Conservation (phyloP, 2,797 vertebrate genomes). For the Anableps anableps region DNA sequence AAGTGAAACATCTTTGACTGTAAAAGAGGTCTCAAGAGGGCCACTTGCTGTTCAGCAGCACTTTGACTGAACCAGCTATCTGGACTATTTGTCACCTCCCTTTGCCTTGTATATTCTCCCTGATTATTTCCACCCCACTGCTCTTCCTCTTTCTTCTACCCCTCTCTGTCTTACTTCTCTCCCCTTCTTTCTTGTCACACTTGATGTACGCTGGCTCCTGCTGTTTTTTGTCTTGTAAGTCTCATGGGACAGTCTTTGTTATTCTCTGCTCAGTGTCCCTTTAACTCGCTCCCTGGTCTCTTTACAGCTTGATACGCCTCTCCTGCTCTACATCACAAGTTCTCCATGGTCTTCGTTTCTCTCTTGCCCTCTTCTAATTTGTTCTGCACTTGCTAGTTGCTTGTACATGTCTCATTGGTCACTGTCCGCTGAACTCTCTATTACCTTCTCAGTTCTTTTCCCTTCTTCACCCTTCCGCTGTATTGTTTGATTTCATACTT, state of each 20-base stretch:
- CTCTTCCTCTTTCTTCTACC: conserved; percentile 3
- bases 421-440: conserved; percentile 65
- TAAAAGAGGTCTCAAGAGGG: conserved; percentile 27
- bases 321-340: conserved; percentile 41
- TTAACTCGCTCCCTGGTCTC: conserved; percentile 9
- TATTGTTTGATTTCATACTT: conserved; percentile 69
- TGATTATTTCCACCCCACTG: conserved; percentile 37
- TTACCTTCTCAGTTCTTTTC: conserved; percentile 38
- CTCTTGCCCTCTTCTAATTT: conserved; percentile 57
- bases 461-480: conserved; percentile 11
- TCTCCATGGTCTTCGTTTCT: conserved; percentile 48
- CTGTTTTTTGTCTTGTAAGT: conserved; percentile 50
- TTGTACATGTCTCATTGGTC: conserved; percentile 64
- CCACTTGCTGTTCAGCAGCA: conserved; percentile 33
- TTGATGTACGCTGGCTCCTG: conserved; percentile 18
- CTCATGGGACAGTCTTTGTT: conserved; percentile 43
- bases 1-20: conserved; percentile 40
- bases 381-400: conserved; percentile 61
- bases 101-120: conserved; percentile 40
- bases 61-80: conserved; percentile 41
- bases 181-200: conserved; percentile 15
- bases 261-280: conserved; percentile 17
- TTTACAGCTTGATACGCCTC: conserved; percentile 46
- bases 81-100: conserved; percentile 34
- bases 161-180: conserved; percentile 8